phyloP scores from a whole-genome alignment of 2,797 vertebrate species.

The Oophaga sylvatica region DNA sequence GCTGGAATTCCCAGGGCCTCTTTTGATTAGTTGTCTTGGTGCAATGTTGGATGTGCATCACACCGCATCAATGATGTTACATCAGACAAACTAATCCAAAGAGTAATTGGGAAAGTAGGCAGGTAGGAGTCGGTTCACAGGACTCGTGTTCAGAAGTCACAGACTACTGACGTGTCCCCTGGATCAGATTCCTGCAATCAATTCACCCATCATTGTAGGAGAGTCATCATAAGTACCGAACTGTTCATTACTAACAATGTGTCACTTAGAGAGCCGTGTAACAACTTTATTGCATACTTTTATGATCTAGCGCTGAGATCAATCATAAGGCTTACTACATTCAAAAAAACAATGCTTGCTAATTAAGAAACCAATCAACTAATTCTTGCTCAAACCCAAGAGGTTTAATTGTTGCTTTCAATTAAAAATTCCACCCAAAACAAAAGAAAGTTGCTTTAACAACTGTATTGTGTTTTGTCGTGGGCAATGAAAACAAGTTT shows the following conservation, averaged over 20 bases:
- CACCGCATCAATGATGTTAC: too few species aligned
- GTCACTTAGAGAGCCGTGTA: not conserved
- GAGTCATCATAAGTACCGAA: not conserved
- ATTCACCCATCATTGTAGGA: too few species aligned
- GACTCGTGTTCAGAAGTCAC: too few species aligned
- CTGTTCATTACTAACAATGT: not conserved
- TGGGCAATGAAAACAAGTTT: conserved; percentile 6
- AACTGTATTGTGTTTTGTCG: not conserved
- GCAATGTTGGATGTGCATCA: too few species aligned
- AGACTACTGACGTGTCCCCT: too few species aligned
- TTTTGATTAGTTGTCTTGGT: too few species aligned
- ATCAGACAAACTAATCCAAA: too few species aligned
- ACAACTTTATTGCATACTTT: not conserved
- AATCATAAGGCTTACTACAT: not conserved
- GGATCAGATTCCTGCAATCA: too few species aligned
- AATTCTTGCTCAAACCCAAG: not conserved
- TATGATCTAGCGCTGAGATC: not conserved
- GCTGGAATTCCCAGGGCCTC: too few species aligned
- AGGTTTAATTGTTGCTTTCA: conserved; percentile 19
- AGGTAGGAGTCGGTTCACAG: too few species aligned
- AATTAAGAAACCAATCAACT: conserved; percentile 13
- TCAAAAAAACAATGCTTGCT: not conserved
- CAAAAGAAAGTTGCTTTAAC: not conserved
- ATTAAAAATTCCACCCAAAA: conserved; percentile 6
- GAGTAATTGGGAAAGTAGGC: too few species aligned